Base-by-base conservation (phyloP, 2,797 vertebrate genomes). In the Periophthalmus magnuspinnatus region DNA sequence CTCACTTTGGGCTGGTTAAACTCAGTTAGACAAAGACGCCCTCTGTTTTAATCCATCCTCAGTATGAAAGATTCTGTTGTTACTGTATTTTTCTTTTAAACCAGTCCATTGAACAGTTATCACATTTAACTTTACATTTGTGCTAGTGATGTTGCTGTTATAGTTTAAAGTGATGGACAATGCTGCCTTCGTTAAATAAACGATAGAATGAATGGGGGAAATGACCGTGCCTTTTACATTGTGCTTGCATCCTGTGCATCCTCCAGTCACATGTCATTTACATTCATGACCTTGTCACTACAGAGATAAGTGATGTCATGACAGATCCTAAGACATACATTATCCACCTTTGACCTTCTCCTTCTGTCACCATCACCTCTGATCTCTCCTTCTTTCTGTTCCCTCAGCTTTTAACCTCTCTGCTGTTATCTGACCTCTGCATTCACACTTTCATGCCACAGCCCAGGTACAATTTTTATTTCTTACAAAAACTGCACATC, bases 271-370 rank as follows among this genome's bases (percentile, higher is more conserved):
- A 79, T 85, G 85, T 82, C 87, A 88, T 89, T 90, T 90, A 89
- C 87, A 90, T 90, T 81, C 82, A 80, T 75, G 87, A 90, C 90
- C 89, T 91, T 91, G 90, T 89, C 89, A 86, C 65, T 67, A 73
- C 59, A 54, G 66, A 86, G 86, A 91, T 84, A 85, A 89, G 88
- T 86, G 85, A 87, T 90, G 88, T 84, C 90, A 86, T 87, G 90
- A 89, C 89, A 89, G 87, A 88, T 86, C 86, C 81, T 86, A 41
- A 89, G 90, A 91, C 84, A 86, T 86, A 89, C 81, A 90, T 91
- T 91, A 90, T 72, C 78, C 81, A 76, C 80, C 79, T 89, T 89
- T 89, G 91, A 90, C 90, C 87, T 91, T 88, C 84, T 78, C 77
- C 69, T 67, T 67, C 66, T 69, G 68, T 79, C 79, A 70, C 74